Percentiles rank a stretch among this genome's conserved stretches.
Evolutionary conservation across 1,140 invertebrate species (phyloP).

Genomic region (Drosophila parvula): DNA sequence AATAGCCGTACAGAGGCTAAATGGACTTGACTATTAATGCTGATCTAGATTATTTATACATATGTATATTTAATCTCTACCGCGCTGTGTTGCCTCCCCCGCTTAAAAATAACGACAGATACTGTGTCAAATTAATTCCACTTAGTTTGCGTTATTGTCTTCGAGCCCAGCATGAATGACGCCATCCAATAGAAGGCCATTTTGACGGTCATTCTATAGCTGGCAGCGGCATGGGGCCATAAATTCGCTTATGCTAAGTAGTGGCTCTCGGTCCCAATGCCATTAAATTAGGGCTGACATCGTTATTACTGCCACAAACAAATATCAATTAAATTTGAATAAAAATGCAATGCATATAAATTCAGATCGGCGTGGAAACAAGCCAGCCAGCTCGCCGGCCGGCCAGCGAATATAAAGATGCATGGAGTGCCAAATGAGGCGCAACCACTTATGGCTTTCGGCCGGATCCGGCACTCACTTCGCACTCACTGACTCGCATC

Average conservation of each 20-base stretch:
- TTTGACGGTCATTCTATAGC: conserved; percentile 10
- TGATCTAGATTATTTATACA: too few species aligned
- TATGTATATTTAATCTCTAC: too few species aligned
- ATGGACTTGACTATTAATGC: too few species aligned
- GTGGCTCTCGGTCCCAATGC: conserved; percentile 27
- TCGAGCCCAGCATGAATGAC: conserved; percentile 22
- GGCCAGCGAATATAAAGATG: conserved; percentile 51
- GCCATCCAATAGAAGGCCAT: conserved; percentile 42
- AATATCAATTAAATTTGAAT: conserved; percentile 79
- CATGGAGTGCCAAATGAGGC: conserved; percentile 67
- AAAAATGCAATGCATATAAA: conserved; percentile 72
- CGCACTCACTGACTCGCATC: conserved; percentile 34
- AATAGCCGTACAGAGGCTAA: too few species aligned
- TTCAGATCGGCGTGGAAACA: conserved; percentile 7
- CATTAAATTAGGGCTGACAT: conserved; percentile 52
- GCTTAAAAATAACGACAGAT: not conserved
- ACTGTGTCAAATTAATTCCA: conserved; percentile 27
- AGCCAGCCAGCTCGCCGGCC: not conserved
- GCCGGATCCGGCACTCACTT: conserved; percentile 24
- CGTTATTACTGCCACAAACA: conserved; percentile 61
- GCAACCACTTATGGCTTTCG: conserved; percentile 57
- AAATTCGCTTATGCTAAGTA: conserved; percentile 49
- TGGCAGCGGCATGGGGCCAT: conserved; percentile 30
- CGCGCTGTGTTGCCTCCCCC: too few species aligned
- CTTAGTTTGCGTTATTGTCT: conserved; percentile 32